Base-by-base conservation (phyloP, 2,888 invertebrate genomes). In the Volucella zonaria region DNA sequence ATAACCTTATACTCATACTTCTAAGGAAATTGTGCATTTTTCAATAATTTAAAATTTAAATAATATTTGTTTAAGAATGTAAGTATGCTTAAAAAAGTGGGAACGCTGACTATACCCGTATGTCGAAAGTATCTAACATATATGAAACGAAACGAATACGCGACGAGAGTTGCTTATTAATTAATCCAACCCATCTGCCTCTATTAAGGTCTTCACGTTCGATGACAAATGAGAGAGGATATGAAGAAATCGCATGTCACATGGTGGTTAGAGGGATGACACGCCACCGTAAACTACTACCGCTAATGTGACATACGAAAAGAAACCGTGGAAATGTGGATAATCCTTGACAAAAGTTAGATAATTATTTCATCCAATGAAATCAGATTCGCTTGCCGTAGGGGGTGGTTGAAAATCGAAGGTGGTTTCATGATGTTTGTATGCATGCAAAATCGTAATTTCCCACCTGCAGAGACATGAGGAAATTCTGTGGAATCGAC, bases 151-250 rank as follows among this genome's bases (percentile, higher is more conserved):
- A 42, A 18, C 23, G 40, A 11, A 12, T 43, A 59, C 9, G 71
- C 45, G 42, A 49, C 52, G 47, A 54, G 18, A 73, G 67, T 64
- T 68, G 74, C 58, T 79, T 56, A 54, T 45, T 59, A 82, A 73
- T 64, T 62, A 75, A 47, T 6, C 31, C 31, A 31, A 31, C 31
- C 47, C 74, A 64, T 75, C 79, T 54, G 45, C 59, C 74, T 79
- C 62, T 58, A 82, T 82, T 78, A 82, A 51, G n/a, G 51, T 68
- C 58, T 83, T 83, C 59, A 58, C 54, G 47, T 74, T 14, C 18
- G 47, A 64, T 79, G 64, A 54, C 58, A 40, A 62, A 67, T 43
- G 77, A 58, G 54, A 38, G 47, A 52, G 52, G 68, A 67, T 68
- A n/a, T 52, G 70, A 12, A 38, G 11, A 54, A 42, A 40, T 74